Evolutionary conservation across 2,888 invertebrate species (phyloP), one percentile per base, ranked within the genome.

Genomic region (Pseudeuparius sepicola): DNA sequence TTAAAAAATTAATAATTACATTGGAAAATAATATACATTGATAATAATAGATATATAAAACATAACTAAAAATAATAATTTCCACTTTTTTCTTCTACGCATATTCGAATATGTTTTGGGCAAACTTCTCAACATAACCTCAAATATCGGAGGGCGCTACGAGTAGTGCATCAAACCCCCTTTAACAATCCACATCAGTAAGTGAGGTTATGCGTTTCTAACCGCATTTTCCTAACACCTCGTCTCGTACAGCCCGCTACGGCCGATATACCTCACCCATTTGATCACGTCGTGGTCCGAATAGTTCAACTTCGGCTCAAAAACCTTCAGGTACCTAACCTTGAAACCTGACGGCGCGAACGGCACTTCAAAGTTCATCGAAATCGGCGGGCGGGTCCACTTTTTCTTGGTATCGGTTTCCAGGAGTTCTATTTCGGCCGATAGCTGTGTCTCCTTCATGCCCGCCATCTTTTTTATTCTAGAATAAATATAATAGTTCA

Each of bases 241-340:
- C 23, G 98, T 99, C 70, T 99, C 98, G 62, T 99, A 99, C 26
- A 98, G 77, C 37, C 98, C 98, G 60, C 96, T 97, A 56, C 96
- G 81, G 27, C 98, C 98, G 57, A 99, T 99, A 67, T 99, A 99
- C 16, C 98, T 78, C 46, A 99, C 98, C 98, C 98, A 99, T 79
- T 99, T 99, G 60, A 99, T 97, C 47, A 99, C 98, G 63, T 99
- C 98, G 56, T 98, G 97, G 66, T 99, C 98, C 2, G 96, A 97
- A 66, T 99, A 99, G 71, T 99, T 99, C 52, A 99, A 73, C 63
- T 99, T 99, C 1, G 97, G 89, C 65, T 99, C 98, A 56, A 99
- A 99, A 43, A 99, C 98, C 65, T 99, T 99, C 56, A 99, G 68
- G 64, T 98, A 99, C 24, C 98, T 85, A 39, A 99, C 98, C 73